Conservation (phyloP, 2,888 invertebrate genomes). For the Cerastis rubricosa region DNA sequence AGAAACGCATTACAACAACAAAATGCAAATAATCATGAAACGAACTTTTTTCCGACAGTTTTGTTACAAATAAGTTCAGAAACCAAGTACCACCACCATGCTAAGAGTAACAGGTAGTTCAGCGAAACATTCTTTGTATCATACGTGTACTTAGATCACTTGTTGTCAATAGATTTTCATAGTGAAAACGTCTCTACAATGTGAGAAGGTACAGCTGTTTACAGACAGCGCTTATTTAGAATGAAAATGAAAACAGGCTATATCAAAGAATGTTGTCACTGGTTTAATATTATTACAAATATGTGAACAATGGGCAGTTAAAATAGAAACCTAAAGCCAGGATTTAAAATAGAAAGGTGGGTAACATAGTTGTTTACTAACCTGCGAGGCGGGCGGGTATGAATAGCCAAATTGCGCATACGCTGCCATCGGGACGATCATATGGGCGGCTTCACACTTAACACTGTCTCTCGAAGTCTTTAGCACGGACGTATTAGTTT, state of each 20-base stretch:
- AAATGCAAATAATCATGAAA: not conserved
- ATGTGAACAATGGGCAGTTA: slow-evolving; percentile 24
- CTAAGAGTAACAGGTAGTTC: slow-evolving; percentile 2
- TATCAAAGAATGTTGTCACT: slow-evolving; percentile 17
- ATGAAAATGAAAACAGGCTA: not conserved
- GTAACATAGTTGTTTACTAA: slow-evolving; percentile 85
- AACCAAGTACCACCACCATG: not conserved
- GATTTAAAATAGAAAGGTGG: slow-evolving; percentile 3
- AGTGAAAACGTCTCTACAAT: not conserved
- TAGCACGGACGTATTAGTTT: slow-evolving; percentile 84
- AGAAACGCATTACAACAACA: not conserved
- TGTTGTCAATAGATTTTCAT: not conserved
- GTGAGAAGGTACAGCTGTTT: slow-evolving; percentile 1
- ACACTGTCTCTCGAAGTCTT: slow-evolving; percentile 90
- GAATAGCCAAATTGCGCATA: slow-evolving; percentile 98
- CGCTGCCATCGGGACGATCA: slow-evolving; percentile 92
- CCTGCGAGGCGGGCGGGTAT: slow-evolving; percentile 98
- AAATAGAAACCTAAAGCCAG: not conserved
- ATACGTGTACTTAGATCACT: not conserved
- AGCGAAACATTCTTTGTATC: slow-evolving; percentile 11
- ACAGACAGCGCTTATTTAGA: not conserved
- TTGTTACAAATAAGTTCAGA: not conserved
- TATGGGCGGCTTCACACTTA: slow-evolving; percentile 90
- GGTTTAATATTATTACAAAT: not conserved
- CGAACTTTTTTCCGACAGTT: slow-evolving; percentile 2